Evolutionary conservation across 2,888 invertebrate genomes (phyloP).

Genomic region (Agrochola macilenta): DNA sequence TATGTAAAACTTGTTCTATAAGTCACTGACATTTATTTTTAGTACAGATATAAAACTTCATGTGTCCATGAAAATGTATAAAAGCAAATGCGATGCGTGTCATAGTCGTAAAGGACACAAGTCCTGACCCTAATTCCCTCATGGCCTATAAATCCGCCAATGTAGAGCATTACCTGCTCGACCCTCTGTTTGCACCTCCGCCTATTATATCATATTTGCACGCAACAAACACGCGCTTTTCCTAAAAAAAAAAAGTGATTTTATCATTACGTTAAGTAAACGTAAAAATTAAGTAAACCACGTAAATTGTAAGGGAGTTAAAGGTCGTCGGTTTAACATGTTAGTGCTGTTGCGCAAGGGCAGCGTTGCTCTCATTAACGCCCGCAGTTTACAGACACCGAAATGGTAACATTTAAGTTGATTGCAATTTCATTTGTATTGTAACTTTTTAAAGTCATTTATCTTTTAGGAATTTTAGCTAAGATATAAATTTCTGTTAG

Average conservation of each 20-base stretch:
- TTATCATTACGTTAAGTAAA: slow-evolving; percentile 41
- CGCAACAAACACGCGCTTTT: slow-evolving; percentile 56
- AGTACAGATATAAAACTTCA: slow-evolving; percentile 34
- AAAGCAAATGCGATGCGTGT: slow-evolving; percentile 72
- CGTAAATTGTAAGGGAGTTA: slow-evolving; percentile 32
- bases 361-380: slow-evolving; percentile 35
- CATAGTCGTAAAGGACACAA: slow-evolving; percentile 80
- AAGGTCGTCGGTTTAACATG: slow-evolving; percentile 43
- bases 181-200: slow-evolving; percentile 79
- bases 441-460: background rate
- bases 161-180: slow-evolving; percentile 80
- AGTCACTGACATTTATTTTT: slow-evolving; percentile 15
- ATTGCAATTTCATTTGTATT: slow-evolving; percentile 16
- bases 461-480: background rate
- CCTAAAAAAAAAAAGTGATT: slow-evolving; percentile 51
- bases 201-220: slow-evolving; percentile 70
- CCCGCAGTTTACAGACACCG: slow-evolving; percentile 30
- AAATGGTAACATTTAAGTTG: slow-evolving; percentile 11
- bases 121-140: slow-evolving; percentile 82
- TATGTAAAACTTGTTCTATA: background rate
- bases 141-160: slow-evolving; percentile 83
- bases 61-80: slow-evolving; percentile 62
- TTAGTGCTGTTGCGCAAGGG: slow-evolving; percentile 42
- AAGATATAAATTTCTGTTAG: background rate
- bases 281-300: slow-evolving; percentile 25